Evolutionary conservation across 2,113 vertebrate genomes (phyloP), one percentile per base, ranked within the genome.

Genomic region (Chinchilla lanigera): DNA sequence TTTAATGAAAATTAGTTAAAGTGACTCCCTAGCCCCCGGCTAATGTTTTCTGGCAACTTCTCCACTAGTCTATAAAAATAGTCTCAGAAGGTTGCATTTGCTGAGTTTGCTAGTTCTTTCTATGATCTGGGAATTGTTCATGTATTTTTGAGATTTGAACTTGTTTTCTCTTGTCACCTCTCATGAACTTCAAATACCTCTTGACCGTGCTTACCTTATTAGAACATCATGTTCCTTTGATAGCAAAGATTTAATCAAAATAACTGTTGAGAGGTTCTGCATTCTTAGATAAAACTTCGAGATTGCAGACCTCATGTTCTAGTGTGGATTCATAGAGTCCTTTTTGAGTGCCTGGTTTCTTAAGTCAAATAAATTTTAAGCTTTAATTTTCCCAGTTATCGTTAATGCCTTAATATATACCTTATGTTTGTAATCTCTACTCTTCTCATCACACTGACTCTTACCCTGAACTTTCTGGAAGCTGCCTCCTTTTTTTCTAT

Each of bases 121-220:
- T 95, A 56, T 90, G n/a, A 80, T 93, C 44, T 95, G 61, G 73
- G 63, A 93, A 92, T 90, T 90, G 63, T 94, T 97, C 93, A 30
- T 85, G 75, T 92, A 78, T 82, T 69, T 92, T 35, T 92, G 75
- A 73, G 60, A 85, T 16, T 82, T 93, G 47, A 87, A 94, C 11
- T 82, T 58, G 2, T 20, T 94, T 63, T 83, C 61, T 92, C 65
- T 93, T 94, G 77, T 93, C 47, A 92, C 26, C 65, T 90, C 38
- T 95, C 60, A 0, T 44, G 65, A 14, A 82, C 77, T 94, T 96
- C 77, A 96, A 81, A 78, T 92, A 90, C 69, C 56, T 88, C 61
- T 95, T 88, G 85, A 94, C 50, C 69, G 60, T 58, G 20, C 38
- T 93, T 93, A 33, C 78, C 94, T 96, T 91, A 58, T 91, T 75